A percentile compares a stretch with the other conserved stretches of the same genome.
Evolutionary conservation across 2,797 vertebrate species (phyloP).

Genomic region (Erethizon dorsatum): DNA sequence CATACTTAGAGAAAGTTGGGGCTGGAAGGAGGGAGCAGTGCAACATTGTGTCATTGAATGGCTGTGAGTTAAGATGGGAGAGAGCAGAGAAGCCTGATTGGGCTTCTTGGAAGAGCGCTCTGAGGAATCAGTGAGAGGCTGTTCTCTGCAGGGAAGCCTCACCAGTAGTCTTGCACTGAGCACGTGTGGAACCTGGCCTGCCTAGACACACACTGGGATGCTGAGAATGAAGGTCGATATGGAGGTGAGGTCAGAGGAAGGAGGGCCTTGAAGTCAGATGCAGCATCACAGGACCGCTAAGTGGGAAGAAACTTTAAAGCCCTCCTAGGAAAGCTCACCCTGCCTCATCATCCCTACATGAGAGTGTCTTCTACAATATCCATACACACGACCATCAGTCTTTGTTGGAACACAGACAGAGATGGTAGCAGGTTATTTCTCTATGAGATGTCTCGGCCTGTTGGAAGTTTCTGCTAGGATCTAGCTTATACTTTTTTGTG

Average conservation of each 20-base stretch:
- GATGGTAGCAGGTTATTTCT: background rate
- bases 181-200: background rate
- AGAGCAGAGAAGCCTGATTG: background rate
- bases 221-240: background rate
- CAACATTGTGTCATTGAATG: background rate
- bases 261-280: background rate
- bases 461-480: background rate
- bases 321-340: background rate
- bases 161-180: background rate
- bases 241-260: background rate
- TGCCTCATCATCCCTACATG: background rate
- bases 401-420: background rate
- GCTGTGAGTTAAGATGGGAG: background rate
- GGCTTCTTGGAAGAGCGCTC: background rate
- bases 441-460: background rate
- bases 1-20: background rate
- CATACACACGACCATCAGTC: rapidly evolving
- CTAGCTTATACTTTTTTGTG: background rate
- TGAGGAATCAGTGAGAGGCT: background rate
- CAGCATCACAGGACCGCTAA: background rate
- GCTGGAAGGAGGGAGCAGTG: background rate
- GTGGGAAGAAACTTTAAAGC: background rate
- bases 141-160: background rate
- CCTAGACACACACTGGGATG: background rate
- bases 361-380: background rate